Evolutionary conservation across 1,140 invertebrate genomes (phyloP).

Genomic region (Drosophila jambulina): DNA sequence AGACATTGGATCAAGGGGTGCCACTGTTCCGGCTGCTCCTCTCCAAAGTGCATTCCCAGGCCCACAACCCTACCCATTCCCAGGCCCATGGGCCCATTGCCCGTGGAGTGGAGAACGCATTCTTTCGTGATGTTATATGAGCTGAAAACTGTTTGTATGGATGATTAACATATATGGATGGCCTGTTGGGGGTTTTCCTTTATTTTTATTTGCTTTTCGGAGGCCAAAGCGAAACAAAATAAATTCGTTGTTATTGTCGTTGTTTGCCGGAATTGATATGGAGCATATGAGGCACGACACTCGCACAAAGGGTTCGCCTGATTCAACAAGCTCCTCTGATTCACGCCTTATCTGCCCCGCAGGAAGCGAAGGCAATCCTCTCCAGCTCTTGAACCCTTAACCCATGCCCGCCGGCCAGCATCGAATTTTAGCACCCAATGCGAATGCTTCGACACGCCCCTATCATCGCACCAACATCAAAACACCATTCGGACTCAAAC

Average conservation of each 20-base stretch:
- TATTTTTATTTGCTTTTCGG: background rate
- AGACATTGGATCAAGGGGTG: slow-evolving; percentile 62
- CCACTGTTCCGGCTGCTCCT: slow-evolving; percentile 60
- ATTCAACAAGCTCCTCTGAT: slow-evolving; percentile 38
- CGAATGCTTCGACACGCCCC: slow-evolving; percentile 47
- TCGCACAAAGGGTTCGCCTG: slow-evolving; percentile 48
- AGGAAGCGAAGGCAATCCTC: slow-evolving; percentile 49
- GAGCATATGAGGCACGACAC: slow-evolving; percentile 27
- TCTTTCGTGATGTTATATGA: slow-evolving; percentile 69
- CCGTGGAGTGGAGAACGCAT: slow-evolving; percentile 32
- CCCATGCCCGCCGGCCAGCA: slow-evolving; percentile 41
- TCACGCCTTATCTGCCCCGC: slow-evolving; percentile 54
- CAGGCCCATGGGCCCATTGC: slow-evolving; percentile 13
- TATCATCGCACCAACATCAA: slow-evolving; percentile 45
- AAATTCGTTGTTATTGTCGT: slow-evolving; percentile 36
- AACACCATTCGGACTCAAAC: slow-evolving; percentile 28
- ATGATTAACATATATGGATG: slow-evolving; percentile 74
- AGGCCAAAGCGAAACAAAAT: slow-evolving; percentile 31
- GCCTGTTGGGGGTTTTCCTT: slow-evolving; percentile 14
- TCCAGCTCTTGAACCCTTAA: slow-evolving; percentile 20
- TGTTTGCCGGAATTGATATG: slow-evolving; percentile 43
- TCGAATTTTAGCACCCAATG: slow-evolving; percentile 50
- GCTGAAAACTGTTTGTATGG: slow-evolving; percentile 66
- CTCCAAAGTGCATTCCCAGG: slow-evolving; percentile 56
- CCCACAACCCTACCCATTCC: slow-evolving; percentile 13